Conservation (phyloP, 2,888 invertebrate species). For the Dicyrtomina minuta region DNA sequence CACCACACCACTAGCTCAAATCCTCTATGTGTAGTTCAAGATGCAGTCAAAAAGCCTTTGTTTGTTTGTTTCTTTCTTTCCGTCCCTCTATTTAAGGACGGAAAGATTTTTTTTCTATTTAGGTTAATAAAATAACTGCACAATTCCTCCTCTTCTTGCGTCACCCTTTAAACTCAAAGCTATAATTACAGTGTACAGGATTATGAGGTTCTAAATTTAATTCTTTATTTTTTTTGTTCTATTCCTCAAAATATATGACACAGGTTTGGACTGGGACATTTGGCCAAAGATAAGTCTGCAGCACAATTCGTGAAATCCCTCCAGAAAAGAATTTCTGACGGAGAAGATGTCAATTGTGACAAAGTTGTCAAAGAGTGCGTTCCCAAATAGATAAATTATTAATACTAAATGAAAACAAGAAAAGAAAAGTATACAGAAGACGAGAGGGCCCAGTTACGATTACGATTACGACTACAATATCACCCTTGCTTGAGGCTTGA, state of each 20-base stretch:
- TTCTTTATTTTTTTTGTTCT: not conserved
- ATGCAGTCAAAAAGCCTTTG: no score
- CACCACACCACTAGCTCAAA: no score
- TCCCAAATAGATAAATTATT: constrained; percentile 11
- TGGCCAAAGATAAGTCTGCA: constrained; percentile 44
- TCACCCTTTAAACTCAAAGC: not conserved
- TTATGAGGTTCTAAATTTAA: not conserved
- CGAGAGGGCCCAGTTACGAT: no score
- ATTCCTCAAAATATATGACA: not conserved
- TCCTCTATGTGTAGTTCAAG: no score
- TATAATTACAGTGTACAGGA: not conserved
- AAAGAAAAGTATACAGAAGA: not conserved
- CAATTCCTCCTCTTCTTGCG: not conserved
- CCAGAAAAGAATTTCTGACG: constrained; percentile 43
- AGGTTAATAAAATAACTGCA: not conserved
- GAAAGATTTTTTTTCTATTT: no score
- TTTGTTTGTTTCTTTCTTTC: no score
- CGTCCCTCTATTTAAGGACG: no score
- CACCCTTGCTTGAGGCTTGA: no score
- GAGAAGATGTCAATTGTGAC: constrained; percentile 51
- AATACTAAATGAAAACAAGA: not conserved
- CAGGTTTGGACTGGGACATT: constrained; percentile 50
- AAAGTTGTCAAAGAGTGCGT: constrained; percentile 44
- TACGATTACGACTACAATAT: no score
- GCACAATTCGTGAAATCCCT: constrained; percentile 46